Evolutionary conservation across 2,888 invertebrate species (phyloP), one percentile per base, ranked within the genome.

Genomic region (Sericinus montela): DNA sequence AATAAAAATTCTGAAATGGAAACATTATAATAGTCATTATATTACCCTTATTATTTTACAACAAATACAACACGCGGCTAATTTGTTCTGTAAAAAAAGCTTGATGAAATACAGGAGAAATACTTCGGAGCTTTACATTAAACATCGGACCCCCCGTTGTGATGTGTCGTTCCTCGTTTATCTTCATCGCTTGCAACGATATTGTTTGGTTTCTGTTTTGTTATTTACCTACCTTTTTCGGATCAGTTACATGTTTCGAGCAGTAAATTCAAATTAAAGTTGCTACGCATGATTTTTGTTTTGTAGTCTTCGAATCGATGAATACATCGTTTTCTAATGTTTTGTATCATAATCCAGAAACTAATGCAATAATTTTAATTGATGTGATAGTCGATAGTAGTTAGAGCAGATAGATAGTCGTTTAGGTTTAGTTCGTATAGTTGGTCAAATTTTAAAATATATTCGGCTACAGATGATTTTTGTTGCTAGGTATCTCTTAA

Each of bases 91-190:
- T 9, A 75, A 72, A 68, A 69, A 67, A 60, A 63, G 62, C 60
- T 63, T 72, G 76, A 80, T 76, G 69, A 74, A 73, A 75, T 75
- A 67, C 67, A 61, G 10, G 35, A 28, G 28, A 59, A 60, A 62
- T 63, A n/a, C 58, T 57, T 45, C 57, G 39, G 51, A 60, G 59
- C 60, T 66, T 59, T 80, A 70, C 80, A 85, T 84, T 77, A 86
- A 78, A 84, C 84, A 82, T 83, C 69, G 78, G 19, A 34, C 77
- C 82, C 67, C 85, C 83, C 67, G 77, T 67, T 57, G 83, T 56
- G 79, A 70, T 67, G 69, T 72, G 75, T 75, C 76, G 67, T 72
- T 69, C 66, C 75, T 73, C 74, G 70, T 76, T 82, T 80, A 79
- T 80, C 80, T 47, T 47, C 40, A 47, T 41, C 46, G 40, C 35